A percentile compares a stretch with the other conserved stretches of the same genome.
Evolutionary conservation across 2,888 invertebrate species (phyloP).

Genomic region (Agrotis clavis): DNA sequence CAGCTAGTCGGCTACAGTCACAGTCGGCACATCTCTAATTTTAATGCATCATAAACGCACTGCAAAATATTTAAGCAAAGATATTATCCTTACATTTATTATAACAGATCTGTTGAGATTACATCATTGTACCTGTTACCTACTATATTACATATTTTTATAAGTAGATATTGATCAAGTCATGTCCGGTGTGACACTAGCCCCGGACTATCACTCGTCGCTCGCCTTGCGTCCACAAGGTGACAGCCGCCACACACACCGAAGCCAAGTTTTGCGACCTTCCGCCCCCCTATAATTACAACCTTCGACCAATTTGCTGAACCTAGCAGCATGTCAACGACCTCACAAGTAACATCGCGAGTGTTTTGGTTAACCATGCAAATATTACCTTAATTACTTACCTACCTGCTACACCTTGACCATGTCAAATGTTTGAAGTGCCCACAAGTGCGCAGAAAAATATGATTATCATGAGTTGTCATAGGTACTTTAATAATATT

Average conservation of each 20-base stretch:
- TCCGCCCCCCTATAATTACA: slow-evolving; percentile 36
- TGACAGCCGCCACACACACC: slow-evolving; percentile 33
- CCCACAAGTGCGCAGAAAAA: slow-evolving; percentile 34
- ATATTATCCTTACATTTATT: slow-evolving; percentile 9
- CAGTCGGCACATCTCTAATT: no score
- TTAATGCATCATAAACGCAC: neutral
- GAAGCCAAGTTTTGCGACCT: slow-evolving; percentile 26
- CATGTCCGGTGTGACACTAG: slow-evolving; percentile 13
- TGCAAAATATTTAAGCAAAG: slow-evolving; percentile 7
- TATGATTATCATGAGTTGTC: slow-evolving; percentile 3
- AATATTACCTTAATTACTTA: slow-evolving; percentile 51
- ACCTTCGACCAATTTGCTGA: slow-evolving; percentile 60
- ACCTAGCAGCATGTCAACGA: slow-evolving; percentile 60
- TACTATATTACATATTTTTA: neutral
- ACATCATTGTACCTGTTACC: neutral
- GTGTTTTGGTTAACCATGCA: slow-evolving; percentile 53
- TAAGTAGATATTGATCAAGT: slow-evolving; percentile 16
- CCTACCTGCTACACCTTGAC: slow-evolving; percentile 32
- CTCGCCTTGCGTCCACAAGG: slow-evolving; percentile 53
- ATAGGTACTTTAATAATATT: neutral
- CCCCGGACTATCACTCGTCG: slow-evolving; percentile 9
- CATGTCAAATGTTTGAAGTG: slow-evolving; percentile 34
- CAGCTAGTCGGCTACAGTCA: no score
- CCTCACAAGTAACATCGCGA: slow-evolving; percentile 54
- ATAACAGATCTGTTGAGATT: slow-evolving; percentile 1